Percentiles rank a stretch among this genome's conserved stretches.
Conservation (phyloP, 1,140 invertebrate species). For the Nasonia giraulti region DNA sequence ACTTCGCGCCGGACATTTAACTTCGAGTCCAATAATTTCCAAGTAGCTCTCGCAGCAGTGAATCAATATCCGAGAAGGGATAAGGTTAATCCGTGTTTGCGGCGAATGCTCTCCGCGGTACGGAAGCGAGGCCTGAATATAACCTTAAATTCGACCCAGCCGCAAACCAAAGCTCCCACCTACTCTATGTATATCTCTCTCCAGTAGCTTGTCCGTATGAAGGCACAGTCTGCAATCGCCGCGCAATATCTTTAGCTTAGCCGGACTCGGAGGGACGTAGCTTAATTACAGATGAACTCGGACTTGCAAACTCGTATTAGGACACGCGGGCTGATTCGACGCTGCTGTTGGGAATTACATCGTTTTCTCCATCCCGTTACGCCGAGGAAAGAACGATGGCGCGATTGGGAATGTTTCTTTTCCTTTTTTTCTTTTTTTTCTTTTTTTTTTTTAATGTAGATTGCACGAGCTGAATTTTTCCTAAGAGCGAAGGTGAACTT, state of each 20-base stretch:
- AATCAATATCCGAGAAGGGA: slow-evolving; percentile 33
- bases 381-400: too few relatives aligned
- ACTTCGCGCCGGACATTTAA: background rate
- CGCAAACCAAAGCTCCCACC: background rate
- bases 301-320: background rate
- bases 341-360: background rate
- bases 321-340: background rate
- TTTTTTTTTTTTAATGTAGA: too few relatives aligned
- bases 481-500: too few relatives aligned
- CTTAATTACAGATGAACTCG: slow-evolving; percentile 12
- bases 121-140: slow-evolving; percentile 3
- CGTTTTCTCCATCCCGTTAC: too few relatives aligned
- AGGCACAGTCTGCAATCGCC: background rate
- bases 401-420: too few relatives aligned
- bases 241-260: slow-evolving; percentile 36
- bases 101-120: background rate
- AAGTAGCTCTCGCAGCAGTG: background rate
- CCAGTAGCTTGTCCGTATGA: background rate
- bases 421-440: too few relatives aligned
- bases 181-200: background rate
- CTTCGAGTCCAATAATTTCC: background rate
- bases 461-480: too few relatives aligned
- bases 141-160: slow-evolving; percentile 28
- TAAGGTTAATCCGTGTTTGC: slow-evolving; percentile 31
- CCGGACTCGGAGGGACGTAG: background rate